These are phyloP conservation scores for Zhengitettix transpicula DNA, from an alignment of 2,888 invertebrate species.

Conservation along the genomic window DNA sequence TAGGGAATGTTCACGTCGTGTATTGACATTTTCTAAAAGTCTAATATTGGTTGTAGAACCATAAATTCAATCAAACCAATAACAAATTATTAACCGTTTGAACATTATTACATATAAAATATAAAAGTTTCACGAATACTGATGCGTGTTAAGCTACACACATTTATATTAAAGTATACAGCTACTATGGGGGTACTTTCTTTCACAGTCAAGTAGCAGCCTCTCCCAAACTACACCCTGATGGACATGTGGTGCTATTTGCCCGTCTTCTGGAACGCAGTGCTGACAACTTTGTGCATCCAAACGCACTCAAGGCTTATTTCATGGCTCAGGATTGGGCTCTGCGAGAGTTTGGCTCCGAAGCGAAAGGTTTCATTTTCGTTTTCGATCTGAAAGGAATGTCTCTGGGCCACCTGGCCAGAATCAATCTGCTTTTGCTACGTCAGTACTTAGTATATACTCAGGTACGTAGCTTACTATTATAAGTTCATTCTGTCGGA, in stretches of 20 bases:
- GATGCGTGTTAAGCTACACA: too few species aligned
- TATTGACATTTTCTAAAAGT: too few species aligned
- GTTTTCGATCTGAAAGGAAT: constrained; percentile 14
- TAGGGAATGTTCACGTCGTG: too few species aligned
- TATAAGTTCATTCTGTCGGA: too few species aligned
- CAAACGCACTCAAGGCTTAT: constrained; percentile 13
- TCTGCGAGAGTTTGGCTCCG: constrained; percentile 7
- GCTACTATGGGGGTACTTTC: background rate
- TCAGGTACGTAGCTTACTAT: constrained; percentile 10
- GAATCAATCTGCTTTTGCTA: constrained; percentile 12
- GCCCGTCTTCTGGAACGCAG: background rate
- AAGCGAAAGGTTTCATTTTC: constrained; percentile 13
- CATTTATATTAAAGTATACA: too few species aligned
- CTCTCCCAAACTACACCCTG: background rate
- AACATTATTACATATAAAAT: too few species aligned
- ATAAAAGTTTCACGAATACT: too few species aligned
- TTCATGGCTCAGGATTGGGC: constrained; percentile 13
- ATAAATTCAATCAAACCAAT: too few species aligned
- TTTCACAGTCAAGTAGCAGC: background rate
- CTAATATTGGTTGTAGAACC: too few species aligned
- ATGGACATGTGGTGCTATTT: background rate
- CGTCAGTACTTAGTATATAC: constrained; percentile 15
- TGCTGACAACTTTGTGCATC: background rate
- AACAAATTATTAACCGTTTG: too few species aligned
- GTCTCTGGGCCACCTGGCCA: constrained; percentile 12